These are phyloP conservation scores for Nicator chloris DNA, from an alignment of 2,113 vertebrate genomes.

Conservation along the genomic window DNA sequence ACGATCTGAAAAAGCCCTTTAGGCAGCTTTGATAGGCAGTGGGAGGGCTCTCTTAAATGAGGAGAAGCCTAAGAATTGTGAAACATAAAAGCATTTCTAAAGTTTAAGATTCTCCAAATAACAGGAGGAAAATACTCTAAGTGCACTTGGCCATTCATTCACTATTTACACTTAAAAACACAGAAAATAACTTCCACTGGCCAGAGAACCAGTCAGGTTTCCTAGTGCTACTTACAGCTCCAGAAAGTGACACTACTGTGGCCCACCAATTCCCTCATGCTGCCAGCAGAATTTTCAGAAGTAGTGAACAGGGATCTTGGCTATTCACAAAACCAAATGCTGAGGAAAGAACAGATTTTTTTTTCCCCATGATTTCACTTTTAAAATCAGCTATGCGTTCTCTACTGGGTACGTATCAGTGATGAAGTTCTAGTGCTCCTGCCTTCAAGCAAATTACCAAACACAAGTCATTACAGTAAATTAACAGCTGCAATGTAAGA, in stretches of 20 bases:
- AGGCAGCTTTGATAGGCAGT: slow-evolving; percentile 10
- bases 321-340: not conserved
- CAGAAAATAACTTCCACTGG: not conserved
- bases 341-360: not conserved
- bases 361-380: not conserved
- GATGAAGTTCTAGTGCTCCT: not conserved
- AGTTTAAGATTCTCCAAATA: not conserved
- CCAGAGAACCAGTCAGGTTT: not conserved
- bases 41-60: not conserved
- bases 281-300: not conserved
- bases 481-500: not conserved
- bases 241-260: not conserved
- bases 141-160: not conserved
- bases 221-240: not conserved
- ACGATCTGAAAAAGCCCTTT: slow-evolving; percentile 19
- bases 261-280: not conserved
- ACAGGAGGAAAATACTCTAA: not conserved
- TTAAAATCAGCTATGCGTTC: not conserved
- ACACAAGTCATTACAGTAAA: not conserved
- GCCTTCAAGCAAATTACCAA: not conserved
- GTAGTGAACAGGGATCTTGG: not conserved
- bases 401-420: not conserved
- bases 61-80: not conserved
- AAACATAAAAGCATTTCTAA: not conserved
- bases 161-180: not conserved